phyloP scores from a whole-genome alignment of 2,797 vertebrate genomes.

The Enteromius radiatus region DNA sequence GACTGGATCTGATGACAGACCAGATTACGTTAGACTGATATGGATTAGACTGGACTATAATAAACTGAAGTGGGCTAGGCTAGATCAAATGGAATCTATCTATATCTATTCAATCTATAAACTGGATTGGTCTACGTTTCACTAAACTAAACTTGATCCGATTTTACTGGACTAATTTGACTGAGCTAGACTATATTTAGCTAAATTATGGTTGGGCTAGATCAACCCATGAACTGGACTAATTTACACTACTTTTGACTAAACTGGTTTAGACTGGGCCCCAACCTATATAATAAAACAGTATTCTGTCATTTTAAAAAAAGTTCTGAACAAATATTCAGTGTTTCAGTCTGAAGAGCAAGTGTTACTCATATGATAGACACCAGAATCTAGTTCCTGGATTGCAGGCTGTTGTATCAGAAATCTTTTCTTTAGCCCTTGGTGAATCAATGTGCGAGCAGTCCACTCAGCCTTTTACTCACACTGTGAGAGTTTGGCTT shows the following conservation, averaged over 20 bases:
- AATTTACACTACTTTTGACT: neutral
- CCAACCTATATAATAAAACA: neutral
- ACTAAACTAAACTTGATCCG: neutral
- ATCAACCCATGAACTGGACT: neutral
- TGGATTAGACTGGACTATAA: neutral
- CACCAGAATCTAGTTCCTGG: neutral
- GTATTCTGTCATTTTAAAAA: neutral
- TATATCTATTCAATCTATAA: neutral
- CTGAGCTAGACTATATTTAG: neutral
- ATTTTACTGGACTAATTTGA: neutral
- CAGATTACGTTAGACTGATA: neutral
- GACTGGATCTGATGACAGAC: neutral
- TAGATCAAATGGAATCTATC: neutral
- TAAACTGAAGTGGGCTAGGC: neutral
- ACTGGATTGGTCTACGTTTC: neutral
- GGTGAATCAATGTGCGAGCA: conserved; percentile 1
- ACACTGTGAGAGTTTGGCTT: neutral
- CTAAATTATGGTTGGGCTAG: neutral
- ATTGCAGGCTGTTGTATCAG: conserved; percentile 12
- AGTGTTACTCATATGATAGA: neutral
- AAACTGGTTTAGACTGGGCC: neutral
- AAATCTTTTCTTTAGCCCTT: neutral
- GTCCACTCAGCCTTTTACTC: neutral
- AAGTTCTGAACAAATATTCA: neutral
- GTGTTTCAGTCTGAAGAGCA: neutral